Conservation (phyloP, 2,888 invertebrate species). For the Acanthosoma haemorrhoidale region DNA sequence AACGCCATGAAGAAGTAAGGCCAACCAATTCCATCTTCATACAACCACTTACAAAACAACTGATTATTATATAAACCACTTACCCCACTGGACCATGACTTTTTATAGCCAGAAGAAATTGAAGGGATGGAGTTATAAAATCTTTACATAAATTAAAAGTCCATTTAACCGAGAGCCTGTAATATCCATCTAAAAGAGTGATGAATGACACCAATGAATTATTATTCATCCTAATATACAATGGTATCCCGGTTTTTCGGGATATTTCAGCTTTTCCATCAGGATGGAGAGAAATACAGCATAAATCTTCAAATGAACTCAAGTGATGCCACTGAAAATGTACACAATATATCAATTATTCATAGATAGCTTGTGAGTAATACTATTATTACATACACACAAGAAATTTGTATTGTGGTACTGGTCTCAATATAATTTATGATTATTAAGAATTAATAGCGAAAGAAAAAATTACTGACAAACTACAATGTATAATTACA, state of each 20-base stretch:
- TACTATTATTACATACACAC: no score
- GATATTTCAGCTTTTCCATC: slow-evolving; percentile 71
- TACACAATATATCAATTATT: slow-evolving; percentile 48
- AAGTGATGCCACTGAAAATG: slow-evolving; percentile 61
- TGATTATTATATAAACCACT: no score
- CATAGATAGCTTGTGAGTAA: neutral
- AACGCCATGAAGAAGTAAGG: no score
- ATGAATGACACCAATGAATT: slow-evolving; percentile 70
- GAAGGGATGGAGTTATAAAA: slow-evolving; percentile 71
- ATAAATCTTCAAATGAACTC: slow-evolving; percentile 76
- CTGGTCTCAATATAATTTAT: no score
- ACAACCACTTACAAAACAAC: no score
- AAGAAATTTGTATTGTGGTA: no score
- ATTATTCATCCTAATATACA: slow-evolving; percentile 65
- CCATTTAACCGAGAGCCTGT: slow-evolving; percentile 81
- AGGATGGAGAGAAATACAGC: slow-evolving; percentile 67
- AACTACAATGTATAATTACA: no score
- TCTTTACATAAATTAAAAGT: slow-evolving; percentile 83
- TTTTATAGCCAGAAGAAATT: slow-evolving; percentile 63
- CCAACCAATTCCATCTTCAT: no score
- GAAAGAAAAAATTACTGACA: no score
- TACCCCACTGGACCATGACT: slow-evolving; percentile 90
- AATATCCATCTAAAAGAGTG: slow-evolving; percentile 78
- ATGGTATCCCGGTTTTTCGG: slow-evolving; percentile 68
- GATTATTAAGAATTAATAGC: no score